Conservation (phyloP, 2,113 vertebrate species). For the Myrmecobius fasciatus region DNA sequence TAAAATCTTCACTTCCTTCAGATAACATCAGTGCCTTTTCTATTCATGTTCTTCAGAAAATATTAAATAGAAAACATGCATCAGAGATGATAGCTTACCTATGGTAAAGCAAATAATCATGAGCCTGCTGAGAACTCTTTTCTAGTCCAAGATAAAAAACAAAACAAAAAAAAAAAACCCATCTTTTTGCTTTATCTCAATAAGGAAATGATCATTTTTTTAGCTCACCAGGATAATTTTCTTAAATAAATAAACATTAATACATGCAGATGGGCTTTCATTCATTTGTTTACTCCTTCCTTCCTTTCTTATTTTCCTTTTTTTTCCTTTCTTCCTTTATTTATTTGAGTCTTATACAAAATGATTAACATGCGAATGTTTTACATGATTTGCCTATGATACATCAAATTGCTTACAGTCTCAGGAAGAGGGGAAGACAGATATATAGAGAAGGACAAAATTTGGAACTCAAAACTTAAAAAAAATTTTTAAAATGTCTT, state of each 20-base stretch:
- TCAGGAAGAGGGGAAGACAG: too few species aligned
- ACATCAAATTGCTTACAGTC: too few species aligned
- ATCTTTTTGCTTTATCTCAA: neutral
- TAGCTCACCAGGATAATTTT: neutral
- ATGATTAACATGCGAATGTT: too few species aligned
- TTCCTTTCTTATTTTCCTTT: too few species aligned
- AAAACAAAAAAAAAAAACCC: too few species aligned
- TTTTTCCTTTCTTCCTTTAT: too few species aligned
- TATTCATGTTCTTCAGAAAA: constrained; percentile 42
- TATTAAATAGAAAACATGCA: constrained; percentile 14
- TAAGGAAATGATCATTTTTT: neutral
- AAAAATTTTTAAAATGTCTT: too few species aligned
- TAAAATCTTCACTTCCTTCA: neutral
- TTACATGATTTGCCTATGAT: too few species aligned
- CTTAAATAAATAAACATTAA: neutral
- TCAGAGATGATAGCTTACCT: neutral
- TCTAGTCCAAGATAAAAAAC: neutral
- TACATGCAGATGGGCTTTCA: neutral
- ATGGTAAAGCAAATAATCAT: neutral
- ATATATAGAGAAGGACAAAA: too few species aligned
- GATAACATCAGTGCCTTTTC: constrained; percentile 10
- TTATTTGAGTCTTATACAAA: too few species aligned
- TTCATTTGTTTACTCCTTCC: too few species aligned
- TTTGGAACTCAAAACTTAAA: too few species aligned
- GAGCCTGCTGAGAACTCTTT: neutral